Conservation (phyloP, 2,797 vertebrate species). For the Margarornis squamiger region DNA sequence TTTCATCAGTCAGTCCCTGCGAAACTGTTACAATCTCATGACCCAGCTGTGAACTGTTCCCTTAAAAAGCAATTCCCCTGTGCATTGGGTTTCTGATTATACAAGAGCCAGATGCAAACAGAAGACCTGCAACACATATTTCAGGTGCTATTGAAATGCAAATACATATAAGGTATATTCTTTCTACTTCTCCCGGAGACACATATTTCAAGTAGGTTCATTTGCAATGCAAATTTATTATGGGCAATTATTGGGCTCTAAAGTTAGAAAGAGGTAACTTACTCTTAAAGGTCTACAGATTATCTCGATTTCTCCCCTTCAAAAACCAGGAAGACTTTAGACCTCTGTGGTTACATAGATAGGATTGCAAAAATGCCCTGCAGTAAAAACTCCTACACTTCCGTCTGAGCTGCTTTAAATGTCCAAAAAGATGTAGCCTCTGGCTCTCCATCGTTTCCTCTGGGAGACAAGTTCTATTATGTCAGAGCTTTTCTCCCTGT, state of each 20-base stretch:
- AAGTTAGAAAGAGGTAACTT: not conserved
- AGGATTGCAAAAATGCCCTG: not conserved
- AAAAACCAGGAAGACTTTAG: not conserved
- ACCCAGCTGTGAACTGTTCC: slow-evolving; percentile 36
- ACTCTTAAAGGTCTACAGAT: not conserved
- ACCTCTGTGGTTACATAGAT: not conserved
- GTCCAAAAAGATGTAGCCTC: not conserved
- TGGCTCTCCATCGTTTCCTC: not conserved
- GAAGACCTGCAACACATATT: not conserved
- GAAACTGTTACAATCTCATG: not conserved
- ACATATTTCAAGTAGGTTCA: slow-evolving; percentile 8
- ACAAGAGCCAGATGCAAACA: slow-evolving; percentile 32
- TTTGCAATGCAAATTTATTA: slow-evolving; percentile 38
- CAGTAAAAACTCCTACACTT: not conserved
- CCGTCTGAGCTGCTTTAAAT: not conserved
- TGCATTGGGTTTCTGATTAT: not conserved
- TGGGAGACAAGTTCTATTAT: not conserved
- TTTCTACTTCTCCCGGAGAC: not conserved
- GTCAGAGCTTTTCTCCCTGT: slow-evolving; percentile 8
- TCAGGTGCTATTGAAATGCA: slow-evolving; percentile 61
- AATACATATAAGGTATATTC: slow-evolving; percentile 35
- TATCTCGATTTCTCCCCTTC: not conserved
- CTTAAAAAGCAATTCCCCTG: slow-evolving; percentile 36
- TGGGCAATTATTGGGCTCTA: not conserved
- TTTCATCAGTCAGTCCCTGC: not conserved